phyloP scores from a whole-genome alignment of 2,113 vertebrate species.

The Gambusia holbrooki region DNA sequence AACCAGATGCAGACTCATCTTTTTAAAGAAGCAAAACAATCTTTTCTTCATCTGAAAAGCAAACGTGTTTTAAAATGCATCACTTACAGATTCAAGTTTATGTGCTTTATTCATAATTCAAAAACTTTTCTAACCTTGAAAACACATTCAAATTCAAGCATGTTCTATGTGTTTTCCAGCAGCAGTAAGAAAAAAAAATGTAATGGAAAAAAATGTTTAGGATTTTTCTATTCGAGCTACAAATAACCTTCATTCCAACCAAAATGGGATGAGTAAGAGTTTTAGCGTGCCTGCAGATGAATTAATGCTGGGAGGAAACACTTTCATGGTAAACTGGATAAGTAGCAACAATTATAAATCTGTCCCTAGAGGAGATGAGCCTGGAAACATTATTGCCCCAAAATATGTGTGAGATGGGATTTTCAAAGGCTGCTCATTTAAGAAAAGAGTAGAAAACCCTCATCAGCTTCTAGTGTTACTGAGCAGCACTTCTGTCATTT shows the following conservation, averaged over 20 bases:
- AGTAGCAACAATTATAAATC: slow-evolving; percentile 7
- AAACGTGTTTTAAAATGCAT: neutral
- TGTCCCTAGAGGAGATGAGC: neutral
- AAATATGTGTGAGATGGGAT: neutral
- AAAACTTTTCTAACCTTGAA: slow-evolving; percentile 1
- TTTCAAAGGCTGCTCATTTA: neutral
- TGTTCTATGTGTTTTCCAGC: neutral
- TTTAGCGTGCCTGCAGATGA: neutral
- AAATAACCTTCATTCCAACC: neutral
- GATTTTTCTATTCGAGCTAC: neutral
- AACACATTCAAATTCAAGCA: neutral
- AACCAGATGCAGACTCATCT: neutral
- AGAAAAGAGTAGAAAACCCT: neutral
- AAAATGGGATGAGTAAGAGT: neutral
- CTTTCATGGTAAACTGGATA: neutral
- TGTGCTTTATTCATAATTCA: neutral
- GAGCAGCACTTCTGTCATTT: too few species aligned
- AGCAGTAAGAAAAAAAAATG: neutral
- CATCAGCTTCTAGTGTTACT: neutral
- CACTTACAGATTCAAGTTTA: neutral
- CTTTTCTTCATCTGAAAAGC: neutral
- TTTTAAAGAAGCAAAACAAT: neutral
- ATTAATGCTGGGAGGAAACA: neutral
- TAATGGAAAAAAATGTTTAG: neutral
- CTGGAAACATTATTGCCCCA: neutral